Evolutionary conservation across 2,113 vertebrate genomes (phyloP).

Genomic region (Syngnathoides biaculeatus): DNA sequence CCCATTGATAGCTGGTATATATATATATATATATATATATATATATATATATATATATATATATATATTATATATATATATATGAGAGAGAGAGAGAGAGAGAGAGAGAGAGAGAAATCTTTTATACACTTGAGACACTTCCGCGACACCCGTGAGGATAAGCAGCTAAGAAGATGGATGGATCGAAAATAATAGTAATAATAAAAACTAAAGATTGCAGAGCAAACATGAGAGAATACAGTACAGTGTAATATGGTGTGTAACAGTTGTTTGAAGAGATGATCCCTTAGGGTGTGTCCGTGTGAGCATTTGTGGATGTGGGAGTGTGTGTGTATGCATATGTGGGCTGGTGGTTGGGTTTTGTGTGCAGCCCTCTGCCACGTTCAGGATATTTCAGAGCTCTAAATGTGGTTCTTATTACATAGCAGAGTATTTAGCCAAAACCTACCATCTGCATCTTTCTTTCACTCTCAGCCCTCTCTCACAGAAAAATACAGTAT

Average conservation of each 20-base stretch:
- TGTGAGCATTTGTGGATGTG: conserved; percentile 18
- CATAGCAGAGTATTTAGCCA: conserved; percentile 76
- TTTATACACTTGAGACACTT: no score
- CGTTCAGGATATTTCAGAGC: conserved; percentile 76
- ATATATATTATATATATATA: no score
- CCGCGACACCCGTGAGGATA: no score
- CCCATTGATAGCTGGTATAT: no score
- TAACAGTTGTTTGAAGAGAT: not conserved
- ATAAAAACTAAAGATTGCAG: not conserved
- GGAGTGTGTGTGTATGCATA: not conserved
- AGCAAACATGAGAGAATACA: not conserved
- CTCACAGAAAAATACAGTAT: conserved; percentile 1
- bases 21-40: no score
- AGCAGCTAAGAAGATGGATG: no score
- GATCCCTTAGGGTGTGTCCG: not conserved
- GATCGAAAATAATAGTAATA: not conserved
- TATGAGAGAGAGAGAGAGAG: no score
- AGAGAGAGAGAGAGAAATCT: no score
- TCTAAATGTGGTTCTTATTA: conserved; percentile 87
- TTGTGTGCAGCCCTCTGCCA: conserved; percentile 70
- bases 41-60: no score
- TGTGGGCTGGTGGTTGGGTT: conserved; percentile 40
- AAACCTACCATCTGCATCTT: conserved; percentile 76
- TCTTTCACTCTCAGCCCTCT: conserved; percentile 8
- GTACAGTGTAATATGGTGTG: no score